These are phyloP conservation scores for Numenius arquata DNA, from an alignment of 2,113 vertebrate species.

Conservation along the genomic window DNA sequence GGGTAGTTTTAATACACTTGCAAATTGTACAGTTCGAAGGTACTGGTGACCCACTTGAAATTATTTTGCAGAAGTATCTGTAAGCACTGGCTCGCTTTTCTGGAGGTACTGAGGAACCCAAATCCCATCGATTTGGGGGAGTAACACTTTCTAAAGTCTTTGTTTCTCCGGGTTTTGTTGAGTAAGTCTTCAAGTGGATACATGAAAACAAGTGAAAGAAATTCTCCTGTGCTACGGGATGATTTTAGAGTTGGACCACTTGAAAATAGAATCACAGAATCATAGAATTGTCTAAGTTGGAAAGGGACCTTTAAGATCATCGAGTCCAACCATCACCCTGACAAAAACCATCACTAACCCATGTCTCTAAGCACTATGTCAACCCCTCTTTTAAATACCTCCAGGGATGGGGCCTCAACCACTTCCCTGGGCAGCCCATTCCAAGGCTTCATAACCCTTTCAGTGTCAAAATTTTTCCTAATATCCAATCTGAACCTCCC, in stretches of 20 bases:
- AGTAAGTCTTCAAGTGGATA: background rate
- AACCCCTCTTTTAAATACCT: too few species aligned
- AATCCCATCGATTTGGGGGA: background rate
- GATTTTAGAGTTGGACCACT: background rate
- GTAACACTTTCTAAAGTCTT: background rate
- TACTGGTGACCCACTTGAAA: background rate
- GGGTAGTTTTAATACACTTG: background rate
- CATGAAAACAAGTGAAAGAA: background rate
- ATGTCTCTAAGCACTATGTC: too few species aligned
- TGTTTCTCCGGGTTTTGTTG: background rate
- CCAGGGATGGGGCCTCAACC: too few species aligned
- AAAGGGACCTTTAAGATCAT: too few species aligned
- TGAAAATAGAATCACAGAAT: background rate
- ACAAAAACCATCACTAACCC: too few species aligned
- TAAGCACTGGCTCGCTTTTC: background rate
- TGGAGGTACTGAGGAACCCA: background rate
- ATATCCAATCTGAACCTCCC: too few species aligned
- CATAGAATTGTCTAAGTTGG: too few species aligned
- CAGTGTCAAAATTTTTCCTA: too few species aligned
- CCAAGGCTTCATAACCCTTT: too few species aligned
- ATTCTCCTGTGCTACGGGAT: background rate
- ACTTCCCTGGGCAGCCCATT: too few species aligned
- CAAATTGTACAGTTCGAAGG: background rate
- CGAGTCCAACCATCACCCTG: too few species aligned
- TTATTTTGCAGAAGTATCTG: background rate